These are phyloP conservation scores for Teleogryllus oceanicus DNA, from an alignment of 2,888 invertebrate species.

Conservation along the genomic window DNA sequence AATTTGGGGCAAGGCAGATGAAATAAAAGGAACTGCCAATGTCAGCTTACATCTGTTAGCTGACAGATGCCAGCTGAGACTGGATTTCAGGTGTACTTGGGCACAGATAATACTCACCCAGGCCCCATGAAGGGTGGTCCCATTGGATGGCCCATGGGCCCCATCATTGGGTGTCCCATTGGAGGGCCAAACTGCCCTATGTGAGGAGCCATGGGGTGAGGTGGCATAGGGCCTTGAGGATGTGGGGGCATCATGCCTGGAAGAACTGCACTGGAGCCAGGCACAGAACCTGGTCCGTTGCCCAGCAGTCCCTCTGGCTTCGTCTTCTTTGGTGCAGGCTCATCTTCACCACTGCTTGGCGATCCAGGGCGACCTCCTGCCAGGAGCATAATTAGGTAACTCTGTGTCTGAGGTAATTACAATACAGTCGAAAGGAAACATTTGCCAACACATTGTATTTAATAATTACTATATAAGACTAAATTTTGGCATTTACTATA, in stretches of 20 bases:
- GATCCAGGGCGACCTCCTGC: constrained; percentile 61
- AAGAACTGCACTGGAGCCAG: constrained; percentile 61
- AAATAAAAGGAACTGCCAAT: background rate
- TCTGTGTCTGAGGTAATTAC: no score
- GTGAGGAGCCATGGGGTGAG: constrained; percentile 53
- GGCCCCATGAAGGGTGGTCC: constrained; percentile 73
- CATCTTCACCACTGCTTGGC: constrained; percentile 80
- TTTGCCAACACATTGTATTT: no score
- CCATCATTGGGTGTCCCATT: constrained; percentile 58
- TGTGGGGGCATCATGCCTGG: constrained; percentile 57
- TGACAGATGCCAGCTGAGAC: background rate
- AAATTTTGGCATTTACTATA: no score
- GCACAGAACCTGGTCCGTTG: constrained; percentile 55
- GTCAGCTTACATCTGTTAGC: background rate
- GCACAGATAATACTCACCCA: constrained; percentile 49
- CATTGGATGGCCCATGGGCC: constrained; percentile 63
- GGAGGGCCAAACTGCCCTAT: constrained; percentile 55
- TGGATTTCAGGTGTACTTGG: background rate
- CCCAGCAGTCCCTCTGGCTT: constrained; percentile 66
- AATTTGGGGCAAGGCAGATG: background rate
- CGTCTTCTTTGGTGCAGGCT: constrained; percentile 72
- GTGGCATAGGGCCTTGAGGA: constrained; percentile 46
- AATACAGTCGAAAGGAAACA: no score
- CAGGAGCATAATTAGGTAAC: background rate
- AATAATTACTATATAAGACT: no score